Conservation (phyloP, 1,140 invertebrate species). For the Trachymyrmex cornetzi region DNA sequence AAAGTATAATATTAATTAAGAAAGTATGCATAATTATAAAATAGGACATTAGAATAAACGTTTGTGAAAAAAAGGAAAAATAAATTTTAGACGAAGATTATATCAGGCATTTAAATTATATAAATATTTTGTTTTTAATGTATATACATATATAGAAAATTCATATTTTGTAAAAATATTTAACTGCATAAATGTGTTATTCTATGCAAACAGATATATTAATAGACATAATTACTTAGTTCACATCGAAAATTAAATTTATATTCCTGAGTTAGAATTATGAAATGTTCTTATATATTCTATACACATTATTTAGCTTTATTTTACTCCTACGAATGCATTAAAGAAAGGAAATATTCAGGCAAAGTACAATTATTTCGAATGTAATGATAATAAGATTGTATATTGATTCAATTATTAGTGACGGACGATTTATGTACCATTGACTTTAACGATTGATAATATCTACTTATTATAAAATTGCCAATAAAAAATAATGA, state of each 20-base stretch:
- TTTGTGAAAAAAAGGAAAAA: neutral
- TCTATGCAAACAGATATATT: neutral
- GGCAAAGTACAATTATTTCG: slow-evolving; percentile 43
- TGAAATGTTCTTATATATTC: neutral
- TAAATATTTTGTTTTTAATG: neutral
- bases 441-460: slow-evolving; percentile 4
- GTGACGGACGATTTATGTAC: slow-evolving; percentile 12
- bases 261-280: slow-evolving; percentile 19
- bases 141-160: neutral
- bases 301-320: too few relatives aligned
- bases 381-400: slow-evolving; percentile 57
- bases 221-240: neutral
- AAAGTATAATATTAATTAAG: neutral
- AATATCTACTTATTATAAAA: neutral
- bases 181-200: neutral
- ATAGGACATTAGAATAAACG: neutral
- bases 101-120: neutral
- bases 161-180: neutral
- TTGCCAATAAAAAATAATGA: neutral
- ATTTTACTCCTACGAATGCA: neutral
- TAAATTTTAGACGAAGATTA: neutral
- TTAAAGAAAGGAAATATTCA: neutral
- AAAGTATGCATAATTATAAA: neutral
- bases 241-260: neutral
- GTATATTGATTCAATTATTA: slow-evolving; percentile 32